phyloP scores from a whole-genome alignment of 2,797 vertebrate genomes.

The Ciconia nigra region DNA sequence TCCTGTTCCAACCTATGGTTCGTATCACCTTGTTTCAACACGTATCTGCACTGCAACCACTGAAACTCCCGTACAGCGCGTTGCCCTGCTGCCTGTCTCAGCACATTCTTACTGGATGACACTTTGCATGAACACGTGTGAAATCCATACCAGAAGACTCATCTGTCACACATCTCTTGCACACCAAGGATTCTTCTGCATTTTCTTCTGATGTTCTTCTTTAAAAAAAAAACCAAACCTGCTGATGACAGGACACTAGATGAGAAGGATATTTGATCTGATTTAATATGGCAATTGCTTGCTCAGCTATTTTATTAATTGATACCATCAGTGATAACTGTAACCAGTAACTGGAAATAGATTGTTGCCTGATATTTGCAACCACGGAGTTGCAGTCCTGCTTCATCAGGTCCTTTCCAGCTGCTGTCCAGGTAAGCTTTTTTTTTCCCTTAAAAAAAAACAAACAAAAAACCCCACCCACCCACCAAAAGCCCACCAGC shows the following conservation, averaged over 20 bases:
- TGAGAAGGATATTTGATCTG: slow-evolving; percentile 9
- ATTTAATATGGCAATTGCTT: not conserved
- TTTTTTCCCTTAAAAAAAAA: not conserved
- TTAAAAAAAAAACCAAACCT: not conserved
- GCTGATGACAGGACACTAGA: slow-evolving; percentile 3
- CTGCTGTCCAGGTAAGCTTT: not conserved
- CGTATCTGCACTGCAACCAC: not conserved
- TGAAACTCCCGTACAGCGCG: not conserved
- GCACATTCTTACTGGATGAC: slow-evolving; percentile 39
- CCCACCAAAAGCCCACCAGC: not conserved
- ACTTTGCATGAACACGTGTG: not conserved
- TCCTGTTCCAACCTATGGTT: not conserved
- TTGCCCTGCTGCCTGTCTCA: not conserved
- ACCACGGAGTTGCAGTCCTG: not conserved
- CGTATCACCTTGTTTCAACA: not conserved
- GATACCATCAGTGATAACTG: not conserved
- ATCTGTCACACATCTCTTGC: not conserved
- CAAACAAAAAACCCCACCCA: not conserved
- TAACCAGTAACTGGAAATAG: not conserved
- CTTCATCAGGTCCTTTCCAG: not conserved
- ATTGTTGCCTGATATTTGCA: not conserved
- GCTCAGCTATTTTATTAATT: slow-evolving; percentile 17
- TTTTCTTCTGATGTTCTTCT: not conserved
- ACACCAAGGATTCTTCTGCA: not conserved
- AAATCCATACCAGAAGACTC: not conserved